A percentile compares a stretch with the other conserved stretches of the same genome.
These are phyloP conservation scores for Cryptoprocta ferox DNA, from an alignment of 2,797 vertebrate genomes.

Conservation along the genomic window DNA sequence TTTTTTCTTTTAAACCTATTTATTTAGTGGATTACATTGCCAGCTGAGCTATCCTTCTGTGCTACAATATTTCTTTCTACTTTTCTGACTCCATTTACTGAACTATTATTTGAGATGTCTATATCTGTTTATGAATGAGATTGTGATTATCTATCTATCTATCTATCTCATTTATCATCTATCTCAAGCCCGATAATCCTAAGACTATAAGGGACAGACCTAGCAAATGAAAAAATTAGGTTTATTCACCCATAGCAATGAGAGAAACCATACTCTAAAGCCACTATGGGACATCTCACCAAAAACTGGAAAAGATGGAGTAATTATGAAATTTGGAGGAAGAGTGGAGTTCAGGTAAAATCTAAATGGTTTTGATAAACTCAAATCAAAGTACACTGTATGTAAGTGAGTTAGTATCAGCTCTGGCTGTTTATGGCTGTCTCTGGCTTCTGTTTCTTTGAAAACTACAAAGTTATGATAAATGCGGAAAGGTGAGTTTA, in stretches of 20 bases:
- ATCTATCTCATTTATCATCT: not conserved
- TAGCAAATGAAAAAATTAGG: not conserved
- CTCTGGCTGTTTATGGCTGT: not conserved
- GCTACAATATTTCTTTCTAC: not conserved
- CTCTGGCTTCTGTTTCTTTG: not conserved
- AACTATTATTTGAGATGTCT: not conserved
- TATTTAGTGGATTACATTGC: not conserved
- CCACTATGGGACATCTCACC: not conserved
- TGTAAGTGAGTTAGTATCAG: not conserved
- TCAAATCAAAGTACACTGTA: not conserved
- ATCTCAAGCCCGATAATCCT: not conserved
- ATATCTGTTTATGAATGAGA: not conserved
- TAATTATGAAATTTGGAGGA: not conserved
- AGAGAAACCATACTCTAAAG: not conserved
- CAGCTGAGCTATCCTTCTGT: not conserved
- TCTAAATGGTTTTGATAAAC: not conserved
- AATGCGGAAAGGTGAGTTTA: not conserved
- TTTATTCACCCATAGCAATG: not conserved
- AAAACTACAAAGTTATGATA: constrained; percentile 15
- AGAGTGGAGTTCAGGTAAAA: not conserved
- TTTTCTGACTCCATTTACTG: not conserved
- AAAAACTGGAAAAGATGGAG: not conserved
- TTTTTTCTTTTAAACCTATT: not conserved
- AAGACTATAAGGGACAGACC: not conserved
- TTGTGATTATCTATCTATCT: not conserved